Evolutionary conservation across 92 coral and sea anemone species (phyloP), one percentile per base, ranked within the genome.

Genomic region (Phenganax stokvisi): DNA sequence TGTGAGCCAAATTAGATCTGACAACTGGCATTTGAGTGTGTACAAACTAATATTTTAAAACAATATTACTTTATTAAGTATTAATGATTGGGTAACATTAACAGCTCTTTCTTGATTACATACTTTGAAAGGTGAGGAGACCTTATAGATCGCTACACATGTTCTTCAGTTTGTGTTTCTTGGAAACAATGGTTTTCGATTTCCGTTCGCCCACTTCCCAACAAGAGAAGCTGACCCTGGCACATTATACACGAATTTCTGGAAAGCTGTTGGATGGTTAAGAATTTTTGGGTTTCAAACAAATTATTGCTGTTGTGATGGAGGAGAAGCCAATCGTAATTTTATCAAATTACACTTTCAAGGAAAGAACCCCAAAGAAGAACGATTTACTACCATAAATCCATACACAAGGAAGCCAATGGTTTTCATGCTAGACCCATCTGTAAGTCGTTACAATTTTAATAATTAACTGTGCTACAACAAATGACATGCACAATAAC

Each of bases 201-300:
- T 88, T 70, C 91, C 91, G 12, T 88, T 88, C 77, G 84, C 86
- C 11, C 91, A 88, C 52, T 88, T 54, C 6, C 89, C 91, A 51
- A 85, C 89, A 6, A 88, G 60, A 72, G 84, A 88, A 44, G 88
- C 76, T 9, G 86, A 85, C 12, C 74, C 84, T 12, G 76, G 83
- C 0, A n/a, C 88, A 9, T 47, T 84, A 20, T 88, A 85, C 63
- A 54, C 72, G 27, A 16, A 55, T 27, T 88, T 80, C 74, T 88
- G 88, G 90, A 68, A 85, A 47, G 88, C 90, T 44, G 90, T 88
- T 54, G 71, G 57, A 6, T 75, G 76, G 80, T 57, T 88, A 7
- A 56, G 65, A 5, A 55, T 31, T 51, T 44, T 80, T 51, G 88
- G 87, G 7, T 85, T 88, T 20, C 55, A 66, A 6, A 31, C 64